Percentiles rank a stretch among this genome's conserved stretches.
Conservation (phyloP, 2,888 invertebrate species). For the Rutpela maculata region DNA sequence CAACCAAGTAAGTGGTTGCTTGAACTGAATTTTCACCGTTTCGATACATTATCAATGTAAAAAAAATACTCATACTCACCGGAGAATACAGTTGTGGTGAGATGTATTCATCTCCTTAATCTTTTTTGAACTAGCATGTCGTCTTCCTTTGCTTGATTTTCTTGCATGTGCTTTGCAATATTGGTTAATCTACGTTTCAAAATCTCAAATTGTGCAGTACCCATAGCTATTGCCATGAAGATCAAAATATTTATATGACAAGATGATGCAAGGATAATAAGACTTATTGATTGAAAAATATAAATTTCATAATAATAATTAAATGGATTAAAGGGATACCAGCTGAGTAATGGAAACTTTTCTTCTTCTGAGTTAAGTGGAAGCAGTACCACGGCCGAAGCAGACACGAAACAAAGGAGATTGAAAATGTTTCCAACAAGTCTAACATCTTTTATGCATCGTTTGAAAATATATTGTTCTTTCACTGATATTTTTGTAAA, state of each 20-base stretch:
- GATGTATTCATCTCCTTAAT: slow-evolving; percentile 48
- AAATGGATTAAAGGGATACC: slow-evolving; percentile 57
- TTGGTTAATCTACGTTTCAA: slow-evolving; percentile 48
- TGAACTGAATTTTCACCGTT: too few relatives aligned
- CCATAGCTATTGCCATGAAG: slow-evolving; percentile 51
- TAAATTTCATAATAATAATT: slow-evolving; percentile 51
- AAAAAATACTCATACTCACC: slow-evolving; percentile 41
- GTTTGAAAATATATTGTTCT: slow-evolving; percentile 45
- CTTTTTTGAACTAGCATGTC: slow-evolving; percentile 26
- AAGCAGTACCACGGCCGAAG: slow-evolving; percentile 47
- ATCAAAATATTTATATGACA: slow-evolving; percentile 53
- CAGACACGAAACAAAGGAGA: slow-evolving; percentile 31
- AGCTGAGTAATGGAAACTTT: slow-evolving; percentile 52
- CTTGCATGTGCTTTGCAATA: slow-evolving; percentile 22
- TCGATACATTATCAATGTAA: too few relatives aligned
- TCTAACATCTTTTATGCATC: slow-evolving; percentile 36
- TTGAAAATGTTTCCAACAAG: slow-evolving; percentile 44
- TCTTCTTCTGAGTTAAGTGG: slow-evolving; percentile 43
- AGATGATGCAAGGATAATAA: slow-evolving; percentile 50
- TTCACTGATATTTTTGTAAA: slow-evolving; percentile 40
- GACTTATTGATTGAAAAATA: slow-evolving; percentile 43
- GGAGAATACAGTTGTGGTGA: slow-evolving; percentile 48
- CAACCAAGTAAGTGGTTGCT: too few relatives aligned
- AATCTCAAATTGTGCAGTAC: slow-evolving; percentile 49
- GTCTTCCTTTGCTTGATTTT: background rate